These are phyloP conservation scores for Urechis unicinctus DNA, from an alignment of 2,888 invertebrate species.

Conservation along the genomic window DNA sequence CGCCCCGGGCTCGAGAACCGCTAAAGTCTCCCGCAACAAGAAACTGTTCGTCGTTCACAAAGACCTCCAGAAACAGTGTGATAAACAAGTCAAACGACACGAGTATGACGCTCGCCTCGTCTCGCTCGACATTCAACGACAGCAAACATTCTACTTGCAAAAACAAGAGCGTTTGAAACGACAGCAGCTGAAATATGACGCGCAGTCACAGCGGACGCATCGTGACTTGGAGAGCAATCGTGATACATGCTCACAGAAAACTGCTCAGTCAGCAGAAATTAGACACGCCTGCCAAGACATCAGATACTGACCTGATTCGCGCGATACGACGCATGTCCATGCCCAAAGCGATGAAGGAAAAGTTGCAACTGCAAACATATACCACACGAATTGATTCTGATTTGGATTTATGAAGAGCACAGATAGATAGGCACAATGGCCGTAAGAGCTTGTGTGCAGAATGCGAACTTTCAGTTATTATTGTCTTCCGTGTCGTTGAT, in stretches of 20 bases:
- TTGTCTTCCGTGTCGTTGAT: too few relatives aligned
- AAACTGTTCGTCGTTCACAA: constrained; percentile 12
- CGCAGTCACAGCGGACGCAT: background rate
- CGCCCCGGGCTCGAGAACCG: background rate
- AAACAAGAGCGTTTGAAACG: constrained; percentile 1
- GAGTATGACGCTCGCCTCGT: constrained; percentile 7
- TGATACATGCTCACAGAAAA: background rate
- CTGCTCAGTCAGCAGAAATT: background rate
- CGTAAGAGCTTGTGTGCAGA: too few relatives aligned
- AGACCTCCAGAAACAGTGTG: constrained; percentile 11
- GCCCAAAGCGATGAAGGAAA: background rate
- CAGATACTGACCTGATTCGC: background rate
- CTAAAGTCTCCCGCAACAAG: constrained; percentile 2
- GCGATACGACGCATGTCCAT: background rate
- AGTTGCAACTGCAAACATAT: background rate
- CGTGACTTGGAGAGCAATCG: background rate
- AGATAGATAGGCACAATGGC: too few relatives aligned
- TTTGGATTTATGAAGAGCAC: too few relatives aligned
- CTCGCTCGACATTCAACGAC: constrained; percentile 3
- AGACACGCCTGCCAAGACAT: background rate
- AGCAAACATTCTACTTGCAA: constrained; percentile 3
- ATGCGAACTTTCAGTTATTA: too few relatives aligned
- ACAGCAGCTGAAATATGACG: background rate
- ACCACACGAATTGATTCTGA: background rate
- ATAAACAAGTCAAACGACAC: constrained; percentile 4